Evolutionary conservation across 2,113 vertebrate species (phyloP), one percentile per base, ranked within the genome.

Genomic region (Salvelinus fontinalis): DNA sequence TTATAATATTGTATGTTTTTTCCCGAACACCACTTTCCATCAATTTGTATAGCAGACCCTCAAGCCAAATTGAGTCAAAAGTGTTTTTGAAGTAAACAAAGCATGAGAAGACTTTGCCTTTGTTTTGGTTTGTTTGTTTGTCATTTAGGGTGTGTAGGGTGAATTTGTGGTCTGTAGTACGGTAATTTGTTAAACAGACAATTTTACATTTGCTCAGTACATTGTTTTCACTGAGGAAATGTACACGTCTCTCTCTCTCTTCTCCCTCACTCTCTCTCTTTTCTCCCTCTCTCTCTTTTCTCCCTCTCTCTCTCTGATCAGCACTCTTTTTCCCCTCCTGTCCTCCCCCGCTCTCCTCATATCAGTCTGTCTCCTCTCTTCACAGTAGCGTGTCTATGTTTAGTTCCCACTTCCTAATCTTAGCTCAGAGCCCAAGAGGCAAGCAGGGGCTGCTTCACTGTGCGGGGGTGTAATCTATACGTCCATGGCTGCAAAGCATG

Each of bases 401-500:
- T 92, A 89, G 84, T 81, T 57, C 79, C 75, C 74, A 67, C 34
- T 51, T 88, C 86, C 90, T 87, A 92, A 89, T 92, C 77, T 92
- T 87, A 86, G 85, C 75, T 86, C 78, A 76, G 11, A 70, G 70
- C 13, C 44, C 65, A 51, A 79, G 68, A 44, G 48, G n/a, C 9
- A 48, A 71, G 22, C 49, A 54, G 24, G 22, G 24, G 51, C 24
- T 29, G 1, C 49, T 18, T n/a, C 70, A 22, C 26, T 16, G 14
- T 48, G 70, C 0, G 51, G 48, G 48, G 5, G 39, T 54, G 51
- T 14, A 54, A 64, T 26, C 29, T 27, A 39, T n/a, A 64, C 11
- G 12, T 54, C 12, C 16, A 26, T 64, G 60, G 3, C n/a, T 22
- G 5, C 20, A 64, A 64, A 64, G n/a, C 60, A 24, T 64, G n/a